Conservation (phyloP, 2,113 vertebrate species). For the Corvus hawaiiensis region DNA sequence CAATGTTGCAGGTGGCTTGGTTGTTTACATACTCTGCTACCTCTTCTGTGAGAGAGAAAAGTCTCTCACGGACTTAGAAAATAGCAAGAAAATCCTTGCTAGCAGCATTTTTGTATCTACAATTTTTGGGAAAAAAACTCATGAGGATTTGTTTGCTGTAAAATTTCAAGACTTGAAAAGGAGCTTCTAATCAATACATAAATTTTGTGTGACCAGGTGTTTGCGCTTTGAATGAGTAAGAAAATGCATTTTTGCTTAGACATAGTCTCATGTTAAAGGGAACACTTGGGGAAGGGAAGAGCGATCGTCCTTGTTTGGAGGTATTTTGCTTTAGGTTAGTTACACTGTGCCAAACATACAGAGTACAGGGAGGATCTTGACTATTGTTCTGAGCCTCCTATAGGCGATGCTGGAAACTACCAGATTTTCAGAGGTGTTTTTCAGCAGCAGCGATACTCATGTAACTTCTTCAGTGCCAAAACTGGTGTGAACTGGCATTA, state of each 20-base stretch:
- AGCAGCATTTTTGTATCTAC: no score
- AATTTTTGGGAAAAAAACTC: background rate
- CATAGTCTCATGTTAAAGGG: background rate
- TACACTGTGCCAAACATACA: background rate
- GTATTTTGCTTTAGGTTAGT: background rate
- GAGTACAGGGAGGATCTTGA: background rate
- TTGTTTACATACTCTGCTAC: no score
- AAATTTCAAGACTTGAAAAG: background rate
- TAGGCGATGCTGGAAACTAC: accelerated
- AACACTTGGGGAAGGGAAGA: background rate
- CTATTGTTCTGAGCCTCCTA: background rate
- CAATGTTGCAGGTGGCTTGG: no score
- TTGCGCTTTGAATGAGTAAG: background rate
- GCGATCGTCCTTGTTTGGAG: accelerated
- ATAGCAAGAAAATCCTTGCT: no score
- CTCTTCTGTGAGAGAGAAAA: no score
- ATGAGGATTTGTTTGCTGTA: background rate
- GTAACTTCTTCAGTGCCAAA: background rate
- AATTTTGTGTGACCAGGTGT: background rate
- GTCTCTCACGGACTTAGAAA: no score
- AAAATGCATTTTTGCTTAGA: background rate
- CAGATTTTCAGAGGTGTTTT: background rate
- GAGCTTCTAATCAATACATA: background rate
- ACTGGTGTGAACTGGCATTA: accelerated
- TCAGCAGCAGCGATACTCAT: background rate